Evolutionary conservation across 2,797 vertebrate genomes (phyloP).

Genomic region (Poecilia wingei): DNA sequence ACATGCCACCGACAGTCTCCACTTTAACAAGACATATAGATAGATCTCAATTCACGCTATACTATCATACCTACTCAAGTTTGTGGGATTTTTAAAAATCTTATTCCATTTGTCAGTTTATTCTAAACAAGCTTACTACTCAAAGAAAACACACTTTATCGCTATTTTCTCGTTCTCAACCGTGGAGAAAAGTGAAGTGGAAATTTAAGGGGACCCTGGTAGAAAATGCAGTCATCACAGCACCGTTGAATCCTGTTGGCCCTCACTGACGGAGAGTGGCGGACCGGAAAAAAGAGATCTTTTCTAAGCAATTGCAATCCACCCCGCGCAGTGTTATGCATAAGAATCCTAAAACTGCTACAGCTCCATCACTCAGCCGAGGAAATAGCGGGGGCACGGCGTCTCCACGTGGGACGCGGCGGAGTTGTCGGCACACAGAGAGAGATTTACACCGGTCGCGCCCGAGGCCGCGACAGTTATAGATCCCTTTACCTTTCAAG

Average conservation of each 20-base stretch:
- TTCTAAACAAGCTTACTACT: background rate
- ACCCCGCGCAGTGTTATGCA: constrained; percentile 42
- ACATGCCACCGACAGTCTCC: too few species aligned
- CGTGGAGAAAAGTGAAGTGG: constrained; percentile 41
- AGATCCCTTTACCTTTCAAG: constrained; percentile 81
- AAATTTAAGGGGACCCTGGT: constrained; percentile 44
- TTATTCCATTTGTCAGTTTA: background rate
- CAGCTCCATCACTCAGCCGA: constrained; percentile 63
- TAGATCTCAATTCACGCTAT: too few species aligned
- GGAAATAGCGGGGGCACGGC: constrained; percentile 45
- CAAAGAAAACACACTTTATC: constrained; percentile 4
- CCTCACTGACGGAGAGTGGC: constrained; percentile 34
- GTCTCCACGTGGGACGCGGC: constrained; percentile 56
- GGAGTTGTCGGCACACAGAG: constrained; percentile 63
- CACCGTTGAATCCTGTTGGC: constrained; percentile 50
- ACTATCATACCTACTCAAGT: too few species aligned
- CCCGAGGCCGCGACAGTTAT: constrained; percentile 70
- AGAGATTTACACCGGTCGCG: constrained; percentile 70
- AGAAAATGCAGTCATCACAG: constrained; percentile 53
- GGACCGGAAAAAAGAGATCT: constrained; percentile 67
- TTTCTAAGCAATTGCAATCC: constrained; percentile 26
- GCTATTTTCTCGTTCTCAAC: constrained; percentile 31
- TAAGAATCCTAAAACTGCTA: constrained; percentile 45
- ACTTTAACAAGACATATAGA: too few species aligned
- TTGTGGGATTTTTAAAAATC: too few species aligned